Evolutionary conservation across 2,113 vertebrate species (phyloP), one percentile per base, ranked within the genome.

Genomic region (Microtus richardsoni): DNA sequence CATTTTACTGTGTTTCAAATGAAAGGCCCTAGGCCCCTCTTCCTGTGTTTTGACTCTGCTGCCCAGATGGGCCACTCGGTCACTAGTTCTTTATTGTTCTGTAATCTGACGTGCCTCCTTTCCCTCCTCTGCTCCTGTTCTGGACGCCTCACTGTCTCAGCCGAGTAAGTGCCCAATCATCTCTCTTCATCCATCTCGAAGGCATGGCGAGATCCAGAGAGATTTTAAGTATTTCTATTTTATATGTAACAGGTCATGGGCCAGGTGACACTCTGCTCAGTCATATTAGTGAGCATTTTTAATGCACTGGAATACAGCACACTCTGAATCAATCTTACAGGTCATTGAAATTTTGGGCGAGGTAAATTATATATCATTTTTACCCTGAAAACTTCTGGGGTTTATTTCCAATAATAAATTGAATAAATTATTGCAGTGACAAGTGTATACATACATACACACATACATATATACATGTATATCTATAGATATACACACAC

Each of bases 121-220:
- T 83, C 86, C 62, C 86, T 96, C 89, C 68, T 91, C 47, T 91
- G 93, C 52, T 93, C 70, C 2, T 74, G 16, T 60, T 92, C 28
- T 41, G 94, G 92, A 82, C 66, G 7, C 5, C 24, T 66, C 73
- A 58, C 12, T 93, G 28, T 86, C 24, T 88, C 88, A 90, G 39
- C 70, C 60, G 6, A 93, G 84, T 90, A 75, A 92, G 44, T 77
- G 47, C 52, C 62, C 11, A 78, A n/a, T 13, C 49, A n/a, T 82
- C 68, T 49, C 3, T 64, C 16, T n/a, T 24, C 49, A 36, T 49
- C n/a, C 44, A 84, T 84, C 19, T 91, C 41, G 24, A 87, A 88
- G 91, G 44, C 80, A 36, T 64, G 78, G 94, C 66, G 24, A 87
- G 68, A 83, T 19, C 71, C 74, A 84, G 91, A 90, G 66, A 95